Evolutionary conservation across 1,140 invertebrate genomes (phyloP), one percentile per base, ranked within the genome.

Genomic region (Drosophila ercepeae): DNA sequence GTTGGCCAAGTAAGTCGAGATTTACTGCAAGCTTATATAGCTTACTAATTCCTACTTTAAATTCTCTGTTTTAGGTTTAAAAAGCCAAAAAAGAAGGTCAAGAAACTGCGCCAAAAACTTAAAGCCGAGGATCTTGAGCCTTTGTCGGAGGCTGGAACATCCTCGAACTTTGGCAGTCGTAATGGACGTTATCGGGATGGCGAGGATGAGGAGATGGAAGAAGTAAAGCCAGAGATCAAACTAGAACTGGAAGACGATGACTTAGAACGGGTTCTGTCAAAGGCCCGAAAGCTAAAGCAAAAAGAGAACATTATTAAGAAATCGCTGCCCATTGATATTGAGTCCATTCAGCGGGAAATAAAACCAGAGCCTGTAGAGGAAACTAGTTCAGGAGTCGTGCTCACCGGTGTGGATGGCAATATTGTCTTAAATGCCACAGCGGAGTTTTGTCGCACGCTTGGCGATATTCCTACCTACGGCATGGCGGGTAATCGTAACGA

Each of bases 371-470:
- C 92, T 3, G 84, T 67, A 21, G 86, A 89, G 8, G 92, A 92
- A 6, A 48, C 49, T 3, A 72, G 25, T 25, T 44, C 25, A 2
- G 58, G 39, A 16, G 73, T 54, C 5, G 52, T 64, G 3, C 39
- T 78, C 0, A 67, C 45, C 36, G 45, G 77, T 2, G 69, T 46
- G 13, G 78, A 89, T 51, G 92, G 93, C 2, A 93, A 93, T 64
- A 98, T 99, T 74, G 94, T 97, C 25, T 92, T 99, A 25, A 98
- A 99, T 93, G 95, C 97, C 9, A 99, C 98, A 0, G 97, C 98
- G 0, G 98, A 99, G 93, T 99, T 99, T 93, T 99, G 98, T 91
- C 94, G 98, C 72, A 98, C 97, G 34, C 92, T 99, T 2, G 97
- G 98, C 18, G 98, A 99, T 91, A 98, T 99, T 83, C 97, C 98